Evolutionary conservation across 1,140 invertebrate genomes (phyloP), one percentile per base, ranked within the genome.

Genomic region (Drosophila oshimai): DNA sequence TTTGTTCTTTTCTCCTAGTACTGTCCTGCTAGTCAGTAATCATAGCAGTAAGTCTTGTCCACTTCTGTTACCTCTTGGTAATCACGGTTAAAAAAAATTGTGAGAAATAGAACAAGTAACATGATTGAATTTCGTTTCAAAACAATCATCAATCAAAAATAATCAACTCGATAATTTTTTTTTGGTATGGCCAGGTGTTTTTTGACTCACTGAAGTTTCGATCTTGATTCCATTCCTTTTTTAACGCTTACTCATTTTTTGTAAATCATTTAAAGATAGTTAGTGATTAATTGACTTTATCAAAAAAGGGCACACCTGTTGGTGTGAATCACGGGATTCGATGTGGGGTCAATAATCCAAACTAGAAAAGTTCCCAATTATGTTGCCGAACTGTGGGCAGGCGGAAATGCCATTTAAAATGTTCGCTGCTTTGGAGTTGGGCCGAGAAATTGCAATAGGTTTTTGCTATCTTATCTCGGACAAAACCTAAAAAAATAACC

Each of bases 401-500:
- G n/a, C 58, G 61, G 61, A 65, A 64, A 49, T 65, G 24, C 58
- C 61, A 26, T 10, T 9, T 1, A 33, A 24, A 5, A n/a, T n/a
- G 13, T 15, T 26, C 20, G 17, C 13, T 33, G 7, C 12, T 33
- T 64, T 44, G 3, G 15, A 24, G 50, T 31, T 60, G 28, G 24
- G n/a, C n/a, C 22, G 15, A 4, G 18, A 65, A 49, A 64, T 24
- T 64, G 33, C 58, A 64, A 33, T 65, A 34, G 34, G 4, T 10
- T 22, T 12, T 9, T 24, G 28, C 4, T 65, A 67, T 67, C 62
- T 67, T 65, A 67, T 67, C 62, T 33, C 7, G 29, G 41, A 46
- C 18, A 26, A 20, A 50, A 31, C 44, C 44, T 36, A n/a, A 47
- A 65, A 60, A 65, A 50, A 65, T 41, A 61, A 65, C 42, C 28